Base-by-base conservation (phyloP, 2,888 invertebrate species). In the Caenorhabditis auriculariae region DNA sequence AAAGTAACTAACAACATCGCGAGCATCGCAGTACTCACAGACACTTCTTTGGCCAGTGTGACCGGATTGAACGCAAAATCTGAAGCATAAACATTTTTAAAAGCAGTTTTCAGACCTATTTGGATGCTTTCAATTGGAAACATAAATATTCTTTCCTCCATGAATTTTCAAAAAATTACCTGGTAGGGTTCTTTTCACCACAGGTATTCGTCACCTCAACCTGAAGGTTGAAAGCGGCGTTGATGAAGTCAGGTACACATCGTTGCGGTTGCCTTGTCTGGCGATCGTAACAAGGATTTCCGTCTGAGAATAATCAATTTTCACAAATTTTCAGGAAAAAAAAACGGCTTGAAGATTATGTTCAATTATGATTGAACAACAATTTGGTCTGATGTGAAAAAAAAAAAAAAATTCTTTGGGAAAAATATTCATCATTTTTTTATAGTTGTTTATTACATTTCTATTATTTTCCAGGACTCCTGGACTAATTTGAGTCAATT, bases 141-240 rank as follows among this genome's bases (percentile, higher is more conserved):
- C 12, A 19, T 12, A 46, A 17, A 46, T 28, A n/a, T 23, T 17
- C 15, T 37, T 49, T 17, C 15, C 21, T 42, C 26, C 4, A 19
- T 35, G 49, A 24, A 47, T 19, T n/a, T 41, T 21, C 4, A 47
- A 28, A 6, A 27, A n/a, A 50, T 47, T 46, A 71, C 56, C 60
- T 71, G 21, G 74, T 89, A 0, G 86, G 84, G 0, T 88, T 88
- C 43, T 88, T 86, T 77, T 90, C 88, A 0, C 95, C 96, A 80
- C 96, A 98, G 1, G 95, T 96, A 83, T 95, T 95, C 17, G 94
- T 93, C 9, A 91, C 90, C 70, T 93, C 91, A 83, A 95, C 91
- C 65, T 87, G 86, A 51, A 90, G 87, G 82, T 89, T 88, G 84
- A 90, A 96, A 7, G 95, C 96, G 4, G 94, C 93, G 82, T 96